A percentile compares a stretch with the other conserved stretches of the same genome.
These are phyloP conservation scores for Eulemur macaco DNA, from an alignment of 2,113 vertebrate species.

Conservation along the genomic window DNA sequence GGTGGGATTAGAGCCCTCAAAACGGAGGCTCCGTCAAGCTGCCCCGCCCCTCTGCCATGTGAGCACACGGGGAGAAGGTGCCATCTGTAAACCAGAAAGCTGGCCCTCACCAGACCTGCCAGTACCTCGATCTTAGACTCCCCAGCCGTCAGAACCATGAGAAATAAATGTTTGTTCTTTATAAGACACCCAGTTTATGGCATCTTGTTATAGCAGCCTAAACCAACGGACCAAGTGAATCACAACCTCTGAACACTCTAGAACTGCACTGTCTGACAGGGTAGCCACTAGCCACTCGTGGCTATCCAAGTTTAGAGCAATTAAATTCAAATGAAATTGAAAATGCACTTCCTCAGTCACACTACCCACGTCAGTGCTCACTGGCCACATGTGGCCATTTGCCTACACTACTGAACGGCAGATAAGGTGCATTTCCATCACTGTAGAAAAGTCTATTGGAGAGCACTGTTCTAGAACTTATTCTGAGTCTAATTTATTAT, in stretches of 20 bases:
- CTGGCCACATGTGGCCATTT: not conserved
- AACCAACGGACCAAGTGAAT: not conserved
- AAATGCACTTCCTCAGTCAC: not conserved
- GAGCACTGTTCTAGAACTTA: not conserved
- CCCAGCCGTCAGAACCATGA: not conserved
- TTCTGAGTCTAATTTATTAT: not conserved
- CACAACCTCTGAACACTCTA: not conserved
- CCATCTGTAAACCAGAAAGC: not conserved
- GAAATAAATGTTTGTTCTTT: not conserved
- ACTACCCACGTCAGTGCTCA: not conserved
- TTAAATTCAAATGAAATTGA: not conserved
- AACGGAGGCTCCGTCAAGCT: not conserved
- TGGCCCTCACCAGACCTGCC: not conserved
- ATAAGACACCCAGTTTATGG: not conserved
- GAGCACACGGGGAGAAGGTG: not conserved
- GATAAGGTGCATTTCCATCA: accelerated
- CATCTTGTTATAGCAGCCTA: not conserved
- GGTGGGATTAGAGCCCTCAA: not conserved
- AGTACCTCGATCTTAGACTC: not conserved
- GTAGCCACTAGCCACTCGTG: not conserved
- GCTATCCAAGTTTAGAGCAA: not conserved
- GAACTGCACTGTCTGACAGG: not conserved
- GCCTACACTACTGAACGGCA: not conserved
- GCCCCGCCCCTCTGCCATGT: not conserved
- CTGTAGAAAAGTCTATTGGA: not conserved